Percentiles rank a stretch among this genome's conserved stretches.
These are phyloP conservation scores for Drosophila albomicans DNA, from an alignment of 1,140 invertebrate species.

Conservation along the genomic window DNA sequence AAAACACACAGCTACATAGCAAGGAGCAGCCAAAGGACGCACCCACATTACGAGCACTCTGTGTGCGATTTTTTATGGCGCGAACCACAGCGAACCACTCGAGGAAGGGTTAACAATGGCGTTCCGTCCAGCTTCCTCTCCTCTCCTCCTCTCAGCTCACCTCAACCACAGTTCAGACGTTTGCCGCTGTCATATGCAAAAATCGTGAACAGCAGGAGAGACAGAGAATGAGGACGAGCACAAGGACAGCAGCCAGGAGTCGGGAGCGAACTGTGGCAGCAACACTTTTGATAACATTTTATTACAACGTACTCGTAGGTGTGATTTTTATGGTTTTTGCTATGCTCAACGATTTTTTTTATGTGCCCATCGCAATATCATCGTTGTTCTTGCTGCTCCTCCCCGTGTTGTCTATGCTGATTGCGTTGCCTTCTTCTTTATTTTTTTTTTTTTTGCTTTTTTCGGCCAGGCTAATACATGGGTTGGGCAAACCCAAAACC, in stretches of 20 bases:
- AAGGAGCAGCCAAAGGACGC: conserved; percentile 53
- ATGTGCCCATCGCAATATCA: conserved; percentile 46
- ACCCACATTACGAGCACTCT: conserved; percentile 66
- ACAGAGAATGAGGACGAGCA: neutral
- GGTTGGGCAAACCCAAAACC: neutral
- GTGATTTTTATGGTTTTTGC: conserved; percentile 82
- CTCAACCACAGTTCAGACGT: conserved; percentile 6
- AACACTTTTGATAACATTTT: conserved; percentile 84
- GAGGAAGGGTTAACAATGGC: conserved; percentile 76
- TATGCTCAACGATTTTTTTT: conserved; percentile 79
- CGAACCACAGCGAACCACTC: conserved; percentile 45
- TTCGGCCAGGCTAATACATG: conserved; percentile 1
- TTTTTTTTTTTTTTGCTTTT: neutral
- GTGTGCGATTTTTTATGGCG: conserved; percentile 65
- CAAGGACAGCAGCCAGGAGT: neutral
- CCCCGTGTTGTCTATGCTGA: conserved; percentile 71
- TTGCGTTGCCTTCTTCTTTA: conserved; percentile 40
- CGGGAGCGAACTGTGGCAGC: conserved; percentile 60
- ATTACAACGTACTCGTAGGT: conserved; percentile 83
- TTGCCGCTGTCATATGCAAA: conserved; percentile 77
- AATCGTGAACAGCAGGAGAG: conserved; percentile 30
- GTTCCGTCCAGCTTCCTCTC: conserved; percentile 63
- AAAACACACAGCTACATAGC: conserved; percentile 51
- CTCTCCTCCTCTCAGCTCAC: neutral
- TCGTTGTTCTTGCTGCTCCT: conserved; percentile 10